These are phyloP conservation scores for Zosterops pallidus DNA, from an alignment of 2,113 vertebrate species.

Conservation along the genomic window DNA sequence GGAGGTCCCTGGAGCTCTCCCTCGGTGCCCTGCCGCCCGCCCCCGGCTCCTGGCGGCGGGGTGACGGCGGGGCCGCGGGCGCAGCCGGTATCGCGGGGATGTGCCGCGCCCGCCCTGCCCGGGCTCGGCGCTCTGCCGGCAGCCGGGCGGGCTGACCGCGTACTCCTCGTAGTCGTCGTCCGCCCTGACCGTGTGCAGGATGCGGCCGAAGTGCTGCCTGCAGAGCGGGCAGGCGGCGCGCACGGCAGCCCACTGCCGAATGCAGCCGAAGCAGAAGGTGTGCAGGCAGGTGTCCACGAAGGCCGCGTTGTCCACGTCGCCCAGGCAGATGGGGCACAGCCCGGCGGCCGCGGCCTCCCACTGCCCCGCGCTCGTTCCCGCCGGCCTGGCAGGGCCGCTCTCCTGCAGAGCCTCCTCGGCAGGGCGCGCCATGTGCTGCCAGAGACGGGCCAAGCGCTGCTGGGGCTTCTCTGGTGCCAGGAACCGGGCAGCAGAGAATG, in stretches of 20 bases:
- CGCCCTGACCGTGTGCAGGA: background rate
- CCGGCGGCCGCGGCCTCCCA: fast-evolving
- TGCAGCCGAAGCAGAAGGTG: background rate
- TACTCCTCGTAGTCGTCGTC: background rate
- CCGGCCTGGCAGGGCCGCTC: fast-evolving
- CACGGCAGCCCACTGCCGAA: background rate
- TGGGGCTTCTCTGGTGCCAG: background rate
- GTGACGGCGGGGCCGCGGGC: background rate
- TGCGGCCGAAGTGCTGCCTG: background rate
- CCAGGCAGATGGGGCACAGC: background rate
- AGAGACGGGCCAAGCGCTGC: background rate
- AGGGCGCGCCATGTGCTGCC: background rate
- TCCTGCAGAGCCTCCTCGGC: background rate
- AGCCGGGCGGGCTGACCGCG: fast-evolving
- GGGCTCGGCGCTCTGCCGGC: fast-evolving
- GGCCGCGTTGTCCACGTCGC: background rate
- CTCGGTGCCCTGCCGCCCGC: fast-evolving
- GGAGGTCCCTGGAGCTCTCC: fast-evolving
- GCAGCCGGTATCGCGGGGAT: fast-evolving
- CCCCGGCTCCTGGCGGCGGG: fast-evolving
- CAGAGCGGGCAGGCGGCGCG: background rate
- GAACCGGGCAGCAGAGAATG: background rate
- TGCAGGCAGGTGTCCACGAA: background rate
- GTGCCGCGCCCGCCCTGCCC: fast-evolving
- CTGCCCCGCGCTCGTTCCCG: fast-evolving